Evolutionary conservation across 2,888 invertebrate genomes (phyloP).

Genomic region (Pantelozetes paolii): DNA sequence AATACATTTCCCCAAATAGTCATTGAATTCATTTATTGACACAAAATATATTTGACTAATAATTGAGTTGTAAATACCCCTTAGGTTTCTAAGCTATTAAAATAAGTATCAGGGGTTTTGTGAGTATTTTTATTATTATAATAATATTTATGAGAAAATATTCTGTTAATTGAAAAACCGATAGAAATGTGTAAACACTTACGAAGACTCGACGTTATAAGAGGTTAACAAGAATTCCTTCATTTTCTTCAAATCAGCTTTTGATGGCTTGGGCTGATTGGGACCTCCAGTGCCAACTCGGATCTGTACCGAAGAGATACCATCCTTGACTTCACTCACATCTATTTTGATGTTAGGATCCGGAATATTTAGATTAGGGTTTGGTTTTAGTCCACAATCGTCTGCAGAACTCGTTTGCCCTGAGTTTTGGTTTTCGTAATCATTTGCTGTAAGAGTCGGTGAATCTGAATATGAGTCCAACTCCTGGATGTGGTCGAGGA

Average conservation of each 20-base stretch:
- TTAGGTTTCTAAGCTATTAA: no score
- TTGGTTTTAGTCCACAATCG: not conserved
- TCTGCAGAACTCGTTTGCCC: not conserved
- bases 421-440: not conserved
- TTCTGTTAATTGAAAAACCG: no score
- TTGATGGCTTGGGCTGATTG: slow-evolving; percentile 37
- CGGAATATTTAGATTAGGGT: slow-evolving; percentile 31
- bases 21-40: no score
- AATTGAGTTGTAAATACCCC: no score
- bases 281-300: slow-evolving; percentile 29
- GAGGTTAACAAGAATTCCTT: slow-evolving; percentile 44
- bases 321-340: slow-evolving; percentile 48
- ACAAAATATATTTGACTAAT: no score
- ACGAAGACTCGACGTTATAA: slow-evolving; percentile 45
- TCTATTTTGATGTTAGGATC: slow-evolving; percentile 46
- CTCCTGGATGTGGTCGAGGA: slow-evolving; percentile 40
- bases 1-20: no score
- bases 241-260: slow-evolving; percentile 44
- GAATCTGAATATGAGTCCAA: slow-evolving; percentile 32
- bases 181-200: slow-evolving; percentile 32
- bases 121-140: no score
- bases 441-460: not conserved
- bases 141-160: no score
- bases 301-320: slow-evolving; percentile 46
- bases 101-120: no score